Base-by-base conservation (phyloP, 2,797 vertebrate species). In the Pogoniulus pusillus region DNA sequence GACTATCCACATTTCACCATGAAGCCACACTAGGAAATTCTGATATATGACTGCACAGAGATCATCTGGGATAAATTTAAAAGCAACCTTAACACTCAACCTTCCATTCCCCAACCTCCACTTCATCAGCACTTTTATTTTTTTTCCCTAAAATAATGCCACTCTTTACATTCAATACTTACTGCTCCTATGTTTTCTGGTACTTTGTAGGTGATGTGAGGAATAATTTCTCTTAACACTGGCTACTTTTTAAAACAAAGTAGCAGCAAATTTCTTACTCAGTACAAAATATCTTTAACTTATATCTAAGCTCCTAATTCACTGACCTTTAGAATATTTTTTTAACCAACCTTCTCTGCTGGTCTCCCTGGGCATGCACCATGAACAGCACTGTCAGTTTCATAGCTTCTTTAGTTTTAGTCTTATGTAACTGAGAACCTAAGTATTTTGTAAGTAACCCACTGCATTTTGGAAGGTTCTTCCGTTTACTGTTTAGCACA, bases 381-480 rank as follows among this genome's bases (percentile, higher is more conserved):
- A 29, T 34, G 60, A 81, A 39, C 57, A 82, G 53, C 18, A 60
- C 39, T 30, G 43, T 11, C 34, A 76, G 13, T 24, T 83, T 83
- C 68, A 79, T 1, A 66, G 12, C 24, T 81, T 91, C 39, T 73
- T 87, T 73, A 69, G 30, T 47, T 85, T 84, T 80, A 76, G 32
- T 47, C 26, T 71, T 49, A 85, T 13, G 15, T 55, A 10, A 92
- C 26, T 37, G 35, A 55, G 35, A 92, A 79, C 27, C 35, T 55
- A 87, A 83, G 76, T 22, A 72, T 94, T 93, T 92, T 69, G 85
- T 70, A 94, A 95, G 64, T n/a, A 65, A 94, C 75, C 85, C 91
- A 79, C 68, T 70, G 55, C 47, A 75, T 82, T 95, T 85, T 75
- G 57, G 84, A 83, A 93, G 19, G 13, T 69, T 68, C 72, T 94